Evolutionary conservation across 1,140 invertebrate species (phyloP).

Genomic region (Hermetia illucens): DNA sequence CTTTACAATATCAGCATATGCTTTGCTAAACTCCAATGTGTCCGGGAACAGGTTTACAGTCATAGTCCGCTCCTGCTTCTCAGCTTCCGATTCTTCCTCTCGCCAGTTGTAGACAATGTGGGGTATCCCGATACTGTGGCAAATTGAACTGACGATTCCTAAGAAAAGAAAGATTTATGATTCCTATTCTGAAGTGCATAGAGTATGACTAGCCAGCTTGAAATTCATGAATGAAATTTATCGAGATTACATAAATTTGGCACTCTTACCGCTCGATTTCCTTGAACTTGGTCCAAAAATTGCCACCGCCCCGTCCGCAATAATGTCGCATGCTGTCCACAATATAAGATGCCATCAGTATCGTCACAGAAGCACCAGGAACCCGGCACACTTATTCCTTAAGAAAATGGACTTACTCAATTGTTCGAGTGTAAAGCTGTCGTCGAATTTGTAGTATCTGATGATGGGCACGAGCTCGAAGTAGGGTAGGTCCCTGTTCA

Average conservation of each 20-base stretch:
- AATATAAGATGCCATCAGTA: too few species aligned
- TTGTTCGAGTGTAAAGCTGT: slow-evolving; percentile 33
- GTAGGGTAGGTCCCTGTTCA: slow-evolving; percentile 30
- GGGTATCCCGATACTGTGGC: slow-evolving; percentile 54
- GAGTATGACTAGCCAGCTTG: too few species aligned
- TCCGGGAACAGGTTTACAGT: slow-evolving; percentile 64
- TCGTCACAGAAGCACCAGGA: too few species aligned
- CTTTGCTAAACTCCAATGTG: slow-evolving; percentile 51
- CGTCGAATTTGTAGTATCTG: slow-evolving; percentile 22
- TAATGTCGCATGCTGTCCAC: slow-evolving; percentile 42
- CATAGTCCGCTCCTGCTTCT: slow-evolving; percentile 31
- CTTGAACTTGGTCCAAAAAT: slow-evolving; percentile 69
- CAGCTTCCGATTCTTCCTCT: slow-evolving; percentile 42
- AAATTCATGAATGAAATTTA: too few species aligned
- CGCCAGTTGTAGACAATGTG: slow-evolving; percentile 54
- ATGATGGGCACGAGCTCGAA: slow-evolving; percentile 27
- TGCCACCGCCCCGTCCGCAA: slow-evolving; percentile 50
- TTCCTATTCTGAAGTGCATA: too few species aligned
- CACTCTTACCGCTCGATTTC: too few species aligned
- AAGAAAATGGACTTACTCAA: slow-evolving; percentile 22
- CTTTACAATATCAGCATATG: slow-evolving; percentile 54
- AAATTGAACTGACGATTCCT: slow-evolving; percentile 54
- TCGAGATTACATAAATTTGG: too few species aligned
- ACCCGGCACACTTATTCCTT: too few species aligned
- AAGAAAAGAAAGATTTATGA: slow-evolving; percentile 12